These are phyloP conservation scores for Anagrus nilaparvatae DNA, from an alignment of 1,140 invertebrate species.

Conservation along the genomic window DNA sequence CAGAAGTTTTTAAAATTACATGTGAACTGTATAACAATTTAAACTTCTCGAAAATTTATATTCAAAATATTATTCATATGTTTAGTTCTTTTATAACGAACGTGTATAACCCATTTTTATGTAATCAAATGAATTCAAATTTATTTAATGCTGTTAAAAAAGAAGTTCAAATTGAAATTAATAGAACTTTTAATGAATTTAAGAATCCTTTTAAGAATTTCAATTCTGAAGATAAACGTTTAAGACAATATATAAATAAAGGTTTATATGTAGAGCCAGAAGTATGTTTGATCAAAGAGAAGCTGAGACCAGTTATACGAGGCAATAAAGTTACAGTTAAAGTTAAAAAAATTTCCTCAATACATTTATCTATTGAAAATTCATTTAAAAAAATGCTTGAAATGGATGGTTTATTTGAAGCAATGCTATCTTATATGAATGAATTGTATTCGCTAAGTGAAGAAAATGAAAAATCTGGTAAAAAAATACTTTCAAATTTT, in stretches of 20 bases:
- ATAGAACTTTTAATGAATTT: slow-evolving; percentile 8
- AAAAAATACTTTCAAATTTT: slow-evolving; percentile 3
- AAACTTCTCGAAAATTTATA: slow-evolving; percentile 7
- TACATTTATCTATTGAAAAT: slow-evolving; percentile 8
- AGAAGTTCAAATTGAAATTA: slow-evolving; percentile 5
- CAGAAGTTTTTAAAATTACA: slow-evolving; percentile 7
- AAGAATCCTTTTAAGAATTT: slow-evolving; percentile 3
- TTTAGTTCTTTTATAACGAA: slow-evolving; percentile 8
- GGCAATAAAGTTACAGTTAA: not conserved
- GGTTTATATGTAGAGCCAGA: slow-evolving; percentile 8
- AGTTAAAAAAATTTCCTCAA: slow-evolving; percentile 2
- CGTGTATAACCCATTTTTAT: slow-evolving; percentile 12
- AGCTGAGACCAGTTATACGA: not conserved
- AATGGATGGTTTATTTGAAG: slow-evolving; percentile 12
- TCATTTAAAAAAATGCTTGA: slow-evolving; percentile 12
- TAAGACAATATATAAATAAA: not conserved
- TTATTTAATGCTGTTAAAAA: slow-evolving; percentile 8
- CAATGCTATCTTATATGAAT: slow-evolving; percentile 8
- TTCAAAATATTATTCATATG: slow-evolving; percentile 6
- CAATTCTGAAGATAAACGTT: not conserved
- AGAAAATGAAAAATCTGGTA: slow-evolving; percentile 6
- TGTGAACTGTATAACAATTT: slow-evolving; percentile 11
- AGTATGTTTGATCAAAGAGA: slow-evolving; percentile 2
- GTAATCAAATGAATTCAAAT: not conserved
- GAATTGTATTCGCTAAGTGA: slow-evolving; percentile 9